Base-by-base conservation (phyloP, 2,113 vertebrate genomes). In the Tapirus terrestris region DNA sequence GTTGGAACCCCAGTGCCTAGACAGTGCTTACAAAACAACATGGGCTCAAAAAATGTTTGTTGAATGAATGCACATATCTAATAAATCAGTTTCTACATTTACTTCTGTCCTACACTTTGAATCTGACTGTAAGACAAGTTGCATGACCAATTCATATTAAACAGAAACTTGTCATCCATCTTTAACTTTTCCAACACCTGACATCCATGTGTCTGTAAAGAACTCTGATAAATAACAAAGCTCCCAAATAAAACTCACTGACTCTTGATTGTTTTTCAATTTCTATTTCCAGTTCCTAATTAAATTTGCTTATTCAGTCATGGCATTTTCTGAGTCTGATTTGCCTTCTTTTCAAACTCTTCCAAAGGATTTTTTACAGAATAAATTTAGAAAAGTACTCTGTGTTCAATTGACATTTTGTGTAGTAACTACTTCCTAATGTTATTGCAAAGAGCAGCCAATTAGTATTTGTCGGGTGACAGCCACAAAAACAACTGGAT, bases 231-330 rank as follows among this genome's bases (percentile, higher is more conserved):
- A 93, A 70, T 87, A 75, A 51, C n/a, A 48, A 76, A 73, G 51
- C 21, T 84, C 70, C 60, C 65, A 65, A 75, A 67, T 51, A 29
- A 91, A 95, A 88, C 16, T 88, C 33, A 31, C 60, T 89, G 81
- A 85, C n/a, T 96, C 72, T 96, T 61, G 14, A 45, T 94, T 95
- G 93, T 91, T 95, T 97, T 95, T 83, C 83, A 27, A 27, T 79
- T 92, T 94, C 70, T 93, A 79, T 96, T 96, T 96, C 76, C 43
- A 97, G 76, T 93, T 93, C 53, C 72, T 91, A 96, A 93, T 98
- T 98, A 97, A 98, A 89, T 96, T 86, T 97, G 86, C 68, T 93
- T 94, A 95, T 94, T 87, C 43, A 96, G 72, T 96, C 96, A 73
- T 96, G 81, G 81, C 85, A 93, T 97, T 94, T 97, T 97, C 92